These are phyloP conservation scores for Chauna torquata DNA, from an alignment of 2,113 vertebrate genomes.

Conservation along the genomic window DNA sequence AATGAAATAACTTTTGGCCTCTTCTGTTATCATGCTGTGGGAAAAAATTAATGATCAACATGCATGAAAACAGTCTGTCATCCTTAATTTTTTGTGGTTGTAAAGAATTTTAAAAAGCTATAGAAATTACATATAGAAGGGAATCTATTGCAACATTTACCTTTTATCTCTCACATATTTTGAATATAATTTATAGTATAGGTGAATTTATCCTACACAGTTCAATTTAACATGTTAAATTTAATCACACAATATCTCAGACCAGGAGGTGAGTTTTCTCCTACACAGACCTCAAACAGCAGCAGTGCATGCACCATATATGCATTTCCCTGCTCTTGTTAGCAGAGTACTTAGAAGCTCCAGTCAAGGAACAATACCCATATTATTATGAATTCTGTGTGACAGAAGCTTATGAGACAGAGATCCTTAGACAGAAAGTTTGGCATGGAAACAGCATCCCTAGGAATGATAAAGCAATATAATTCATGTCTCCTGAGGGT, in stretches of 20 bases:
- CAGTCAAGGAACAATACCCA: neutral
- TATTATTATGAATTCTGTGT: neutral
- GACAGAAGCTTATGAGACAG: neutral
- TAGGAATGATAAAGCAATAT: neutral
- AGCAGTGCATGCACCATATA: neutral
- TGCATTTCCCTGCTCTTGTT: rapidly evolving
- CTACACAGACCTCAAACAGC: neutral
- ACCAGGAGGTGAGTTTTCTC: neutral
- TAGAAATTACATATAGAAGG: neutral
- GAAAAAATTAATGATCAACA: neutral
- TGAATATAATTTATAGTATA: neutral
- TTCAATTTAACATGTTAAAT: neutral
- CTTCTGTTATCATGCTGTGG: neutral
- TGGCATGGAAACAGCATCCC: neutral
- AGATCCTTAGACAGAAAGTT: neutral
- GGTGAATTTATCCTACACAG: neutral
- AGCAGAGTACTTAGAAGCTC: neutral
- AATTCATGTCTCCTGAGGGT: neutral
- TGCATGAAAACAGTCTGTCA: neutral
- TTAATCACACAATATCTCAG: neutral
- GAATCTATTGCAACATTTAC: neutral
- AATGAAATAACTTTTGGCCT: neutral
- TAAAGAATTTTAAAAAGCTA: neutral
- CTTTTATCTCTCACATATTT: neutral
- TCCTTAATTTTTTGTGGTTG: neutral